Evolutionary conservation across 2,888 invertebrate genomes (phyloP).

Genomic region (Leptopterna dolabrata): DNA sequence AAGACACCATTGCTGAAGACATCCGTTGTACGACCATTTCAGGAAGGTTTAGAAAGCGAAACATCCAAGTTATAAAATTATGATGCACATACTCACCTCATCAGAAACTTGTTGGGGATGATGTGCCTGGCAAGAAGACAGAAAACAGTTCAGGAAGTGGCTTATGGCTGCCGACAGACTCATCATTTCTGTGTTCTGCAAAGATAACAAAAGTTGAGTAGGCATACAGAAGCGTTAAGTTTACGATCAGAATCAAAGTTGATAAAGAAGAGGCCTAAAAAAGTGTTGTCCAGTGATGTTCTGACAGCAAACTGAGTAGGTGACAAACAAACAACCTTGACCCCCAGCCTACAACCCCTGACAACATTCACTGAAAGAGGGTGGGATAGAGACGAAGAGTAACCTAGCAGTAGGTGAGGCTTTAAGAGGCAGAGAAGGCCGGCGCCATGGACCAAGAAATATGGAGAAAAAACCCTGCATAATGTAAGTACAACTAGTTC

Average conservation of each 20-base stretch:
- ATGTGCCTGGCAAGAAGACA: conserved; percentile 81
- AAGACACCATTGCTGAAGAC: no score
- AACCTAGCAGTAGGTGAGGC: no score
- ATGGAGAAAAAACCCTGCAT: no score
- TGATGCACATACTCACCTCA: conserved; percentile 74
- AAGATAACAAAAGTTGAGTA: conserved; percentile 28
- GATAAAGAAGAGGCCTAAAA: not conserved
- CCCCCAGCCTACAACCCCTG: no score
- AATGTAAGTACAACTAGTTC: no score
- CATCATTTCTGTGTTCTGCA: conserved; percentile 87
- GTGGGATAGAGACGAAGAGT: no score
- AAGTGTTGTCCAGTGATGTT: not conserved
- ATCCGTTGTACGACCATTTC: no score
- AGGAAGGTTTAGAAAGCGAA: not conserved
- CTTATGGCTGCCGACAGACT: conserved; percentile 89
- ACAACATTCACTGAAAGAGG: no score
- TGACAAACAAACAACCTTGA: no score
- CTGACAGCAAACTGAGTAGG: not conserved
- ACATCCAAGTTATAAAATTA: no score
- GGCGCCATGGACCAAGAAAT: no score
- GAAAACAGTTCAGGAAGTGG: conserved; percentile 95
- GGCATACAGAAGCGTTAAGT: conserved; percentile 23
- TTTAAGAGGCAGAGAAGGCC: no score
- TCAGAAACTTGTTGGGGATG: conserved; percentile 77
- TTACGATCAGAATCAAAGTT: not conserved